Percentiles rank a stretch among this genome's conserved stretches.
phyloP scores from a whole-genome alignment of 2,797 vertebrate genomes.

The Scyliorhinus canicula region DNA sequence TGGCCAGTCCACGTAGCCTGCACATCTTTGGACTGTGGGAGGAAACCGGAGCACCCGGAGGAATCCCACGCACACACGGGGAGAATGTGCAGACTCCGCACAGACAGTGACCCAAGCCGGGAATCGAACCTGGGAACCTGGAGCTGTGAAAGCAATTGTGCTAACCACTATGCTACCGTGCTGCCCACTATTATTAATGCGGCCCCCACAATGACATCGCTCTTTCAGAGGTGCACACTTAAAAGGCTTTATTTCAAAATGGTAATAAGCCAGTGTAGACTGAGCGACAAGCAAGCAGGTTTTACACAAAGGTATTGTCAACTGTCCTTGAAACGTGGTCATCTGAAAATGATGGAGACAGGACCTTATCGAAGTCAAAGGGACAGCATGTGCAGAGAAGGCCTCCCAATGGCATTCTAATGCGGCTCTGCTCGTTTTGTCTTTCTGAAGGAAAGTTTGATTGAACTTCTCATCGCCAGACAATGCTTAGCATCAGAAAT shows the following conservation, averaged over 20 bases:
- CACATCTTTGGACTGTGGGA: too few species aligned
- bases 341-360: not conserved
- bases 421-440: not conserved
- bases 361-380: not conserved
- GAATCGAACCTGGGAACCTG: too few species aligned
- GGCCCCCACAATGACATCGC: too few species aligned
- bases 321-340: not conserved
- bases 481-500: slow-evolving; percentile 21
- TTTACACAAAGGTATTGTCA: not conserved
- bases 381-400: not conserved
- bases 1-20: too few species aligned
- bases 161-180: too few species aligned
- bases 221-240: not conserved
- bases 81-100: too few species aligned
- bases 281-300: not conserved
- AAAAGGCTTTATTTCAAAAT: not conserved
- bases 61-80: too few species aligned
- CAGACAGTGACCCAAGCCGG: too few species aligned
- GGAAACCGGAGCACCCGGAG: too few species aligned
- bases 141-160: too few species aligned
- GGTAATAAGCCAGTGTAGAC: not conserved
- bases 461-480: not conserved
- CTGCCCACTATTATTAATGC: too few species aligned
- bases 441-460: not conserved
- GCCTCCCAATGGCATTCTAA: not conserved